These are phyloP conservation scores for Stegastes partitus DNA, from an alignment of 2,113 vertebrate species.

Conservation along the genomic window DNA sequence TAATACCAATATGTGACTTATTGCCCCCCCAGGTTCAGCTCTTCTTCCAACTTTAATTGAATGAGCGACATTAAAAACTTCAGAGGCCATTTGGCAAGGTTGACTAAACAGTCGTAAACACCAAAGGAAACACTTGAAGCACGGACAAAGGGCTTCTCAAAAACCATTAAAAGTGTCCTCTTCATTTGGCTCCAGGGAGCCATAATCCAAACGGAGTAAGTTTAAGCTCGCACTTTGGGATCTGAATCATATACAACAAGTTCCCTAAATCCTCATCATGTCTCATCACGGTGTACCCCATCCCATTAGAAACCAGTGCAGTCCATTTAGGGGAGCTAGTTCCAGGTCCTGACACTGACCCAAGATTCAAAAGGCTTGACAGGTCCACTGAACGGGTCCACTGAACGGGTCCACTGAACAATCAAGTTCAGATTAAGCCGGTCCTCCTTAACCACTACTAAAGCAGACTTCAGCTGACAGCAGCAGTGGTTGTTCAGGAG, in stretches of 20 bases:
- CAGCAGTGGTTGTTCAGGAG: no score
- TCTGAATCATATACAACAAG: not conserved
- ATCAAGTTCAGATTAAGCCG: no score
- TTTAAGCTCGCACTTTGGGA: not conserved
- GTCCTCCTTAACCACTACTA: no score
- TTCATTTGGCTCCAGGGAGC: constrained; percentile 29
- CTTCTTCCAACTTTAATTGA: constrained; percentile 81
- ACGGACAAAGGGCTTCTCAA: constrained; percentile 10
- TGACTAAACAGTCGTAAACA: constrained; percentile 81
- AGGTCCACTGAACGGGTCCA: no score
- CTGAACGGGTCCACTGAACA: no score
- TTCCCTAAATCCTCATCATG: no score
- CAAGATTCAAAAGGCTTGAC: no score
- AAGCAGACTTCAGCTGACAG: no score
- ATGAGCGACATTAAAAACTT: constrained; percentile 84
- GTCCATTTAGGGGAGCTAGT: no score
- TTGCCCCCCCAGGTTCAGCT: constrained; percentile 77
- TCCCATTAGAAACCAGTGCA: no score
- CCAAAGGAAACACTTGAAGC: constrained; percentile 68
- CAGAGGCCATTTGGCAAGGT: constrained; percentile 79
- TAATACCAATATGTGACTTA: constrained; percentile 84
- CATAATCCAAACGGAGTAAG: not conserved
- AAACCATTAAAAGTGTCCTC: constrained; percentile 48
- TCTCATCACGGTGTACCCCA: no score
- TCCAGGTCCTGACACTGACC: no score